phyloP scores from a whole-genome alignment of 2,113 vertebrate species.

The Pseudolaguvia tuberculata region DNA sequence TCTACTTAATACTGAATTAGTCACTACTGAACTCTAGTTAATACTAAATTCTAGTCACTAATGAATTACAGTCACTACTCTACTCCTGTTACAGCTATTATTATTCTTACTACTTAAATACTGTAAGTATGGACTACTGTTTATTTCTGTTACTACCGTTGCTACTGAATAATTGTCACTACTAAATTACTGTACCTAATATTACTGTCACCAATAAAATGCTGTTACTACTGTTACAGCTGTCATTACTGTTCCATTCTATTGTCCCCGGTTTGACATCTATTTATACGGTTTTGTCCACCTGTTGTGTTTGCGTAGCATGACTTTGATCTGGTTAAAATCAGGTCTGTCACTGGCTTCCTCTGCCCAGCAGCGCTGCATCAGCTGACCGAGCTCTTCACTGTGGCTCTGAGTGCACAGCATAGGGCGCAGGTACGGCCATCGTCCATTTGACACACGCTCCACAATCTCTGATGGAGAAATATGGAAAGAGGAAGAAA shows the following conservation, averaged over 20 bases:
- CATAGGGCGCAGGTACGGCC: conserved; percentile 74
- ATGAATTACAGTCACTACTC: too few species aligned
- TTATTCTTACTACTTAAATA: neutral
- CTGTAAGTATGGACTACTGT: neutral
- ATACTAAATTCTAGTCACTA: neutral
- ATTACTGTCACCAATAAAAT: neutral
- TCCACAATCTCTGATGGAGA: conserved; percentile 74
- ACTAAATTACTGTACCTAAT: neutral
- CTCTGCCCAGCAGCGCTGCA: conserved; percentile 87
- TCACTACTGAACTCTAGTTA: too few species aligned
- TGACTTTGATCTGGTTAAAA: conserved; percentile 82
- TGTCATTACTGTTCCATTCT: neutral
- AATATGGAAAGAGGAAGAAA: neutral
- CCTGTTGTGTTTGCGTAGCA: conserved; percentile 82
- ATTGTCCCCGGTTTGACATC: neutral
- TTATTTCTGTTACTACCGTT: neutral
- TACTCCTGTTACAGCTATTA: neutral
- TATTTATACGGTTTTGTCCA: conserved; percentile 37
- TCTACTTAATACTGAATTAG: too few species aligned
- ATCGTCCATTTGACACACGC: conserved; percentile 63
- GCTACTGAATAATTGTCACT: neutral
- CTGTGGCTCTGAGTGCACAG: conserved; percentile 72
- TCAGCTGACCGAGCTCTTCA: conserved; percentile 80
- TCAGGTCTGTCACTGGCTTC: conserved; percentile 78
- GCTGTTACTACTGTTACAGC: neutral